phyloP scores from a whole-genome alignment of 1,140 invertebrate species.

The Neodiprion virginianus region DNA sequence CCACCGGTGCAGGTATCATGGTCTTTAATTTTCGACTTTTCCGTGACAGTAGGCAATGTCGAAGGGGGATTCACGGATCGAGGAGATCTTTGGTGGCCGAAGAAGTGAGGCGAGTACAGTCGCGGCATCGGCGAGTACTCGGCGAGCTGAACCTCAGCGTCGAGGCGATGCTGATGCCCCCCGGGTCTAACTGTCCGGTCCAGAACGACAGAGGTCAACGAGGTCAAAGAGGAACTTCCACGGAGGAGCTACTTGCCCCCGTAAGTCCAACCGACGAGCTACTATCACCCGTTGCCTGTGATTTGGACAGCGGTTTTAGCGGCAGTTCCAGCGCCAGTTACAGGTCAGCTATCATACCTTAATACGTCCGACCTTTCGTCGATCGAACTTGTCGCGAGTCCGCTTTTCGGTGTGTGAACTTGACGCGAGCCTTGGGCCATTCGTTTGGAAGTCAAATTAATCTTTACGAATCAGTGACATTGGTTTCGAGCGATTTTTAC shows the following conservation, averaged over 20 bases:
- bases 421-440: too few species aligned
- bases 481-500: too few species aligned
- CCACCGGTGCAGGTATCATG: slow-evolving; percentile 20
- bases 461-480: too few species aligned
- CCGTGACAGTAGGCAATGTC: slow-evolving; percentile 51
- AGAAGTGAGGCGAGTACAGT: slow-evolving; percentile 80
- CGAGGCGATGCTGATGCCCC: slow-evolving; percentile 87
- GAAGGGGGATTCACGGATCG: slow-evolving; percentile 49
- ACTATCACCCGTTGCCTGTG: slow-evolving; percentile 72
- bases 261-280: slow-evolving; percentile 77
- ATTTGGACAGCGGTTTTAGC: slow-evolving; percentile 81
- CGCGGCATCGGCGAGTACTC: slow-evolving; percentile 78
- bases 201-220: slow-evolving; percentile 54
- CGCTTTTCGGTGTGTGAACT: too few species aligned
- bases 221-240: slow-evolving; percentile 60
- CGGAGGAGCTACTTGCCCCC: slow-evolving; percentile 69
- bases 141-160: slow-evolving; percentile 86
- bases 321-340: slow-evolving; percentile 82
- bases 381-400: too few species aligned
- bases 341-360: slow-evolving; percentile 43
- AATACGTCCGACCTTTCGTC: background rate
- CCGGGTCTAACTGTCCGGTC: slow-evolving; percentile 50
- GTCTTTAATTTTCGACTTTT: slow-evolving; percentile 34
- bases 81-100: slow-evolving; percentile 73
- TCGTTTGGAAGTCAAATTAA: too few species aligned